A percentile compares a stretch with the other conserved stretches of the same genome.
These are phyloP conservation scores for Syrrhaptes paradoxus DNA, from an alignment of 2,113 vertebrate genomes.

Conservation along the genomic window DNA sequence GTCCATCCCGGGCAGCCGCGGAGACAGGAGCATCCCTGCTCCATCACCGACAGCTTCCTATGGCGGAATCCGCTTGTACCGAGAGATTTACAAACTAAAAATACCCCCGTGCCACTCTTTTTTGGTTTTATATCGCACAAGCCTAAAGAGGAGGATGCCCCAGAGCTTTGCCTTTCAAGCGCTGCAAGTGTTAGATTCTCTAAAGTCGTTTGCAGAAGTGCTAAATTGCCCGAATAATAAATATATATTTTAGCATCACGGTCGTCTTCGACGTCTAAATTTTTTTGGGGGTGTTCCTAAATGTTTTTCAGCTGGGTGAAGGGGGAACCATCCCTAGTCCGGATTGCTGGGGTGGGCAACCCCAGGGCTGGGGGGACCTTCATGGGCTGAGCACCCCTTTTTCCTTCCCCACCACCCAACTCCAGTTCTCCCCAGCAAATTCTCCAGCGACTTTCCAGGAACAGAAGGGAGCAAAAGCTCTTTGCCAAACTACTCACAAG, in stretches of 20 bases:
- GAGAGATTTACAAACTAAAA: background rate
- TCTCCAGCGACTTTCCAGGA: conserved; percentile 11
- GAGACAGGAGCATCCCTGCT: background rate
- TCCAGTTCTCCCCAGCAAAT: background rate
- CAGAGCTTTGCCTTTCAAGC: background rate
- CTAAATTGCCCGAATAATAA: background rate
- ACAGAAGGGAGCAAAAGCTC: background rate
- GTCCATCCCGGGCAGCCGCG: background rate
- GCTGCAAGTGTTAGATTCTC: background rate
- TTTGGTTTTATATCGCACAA: background rate
- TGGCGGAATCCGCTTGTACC: background rate
- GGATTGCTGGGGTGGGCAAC: background rate
- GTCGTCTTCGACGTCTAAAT: background rate
- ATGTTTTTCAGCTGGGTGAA: background rate
- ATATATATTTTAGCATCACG: background rate
- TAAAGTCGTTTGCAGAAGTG: background rate
- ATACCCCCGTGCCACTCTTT: background rate
- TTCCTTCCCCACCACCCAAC: background rate
- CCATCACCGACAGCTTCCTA: background rate
- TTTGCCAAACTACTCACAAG: conserved; percentile 28
- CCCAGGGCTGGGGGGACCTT: background rate
- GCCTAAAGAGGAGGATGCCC: background rate
- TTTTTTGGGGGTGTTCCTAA: background rate
- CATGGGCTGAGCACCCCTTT: background rate
- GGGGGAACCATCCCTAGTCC: background rate